A percentile compares a stretch with the other conserved stretches of the same genome.
phyloP scores from a whole-genome alignment of 2,797 vertebrate species.

The Peromyscus attwateri region DNA sequence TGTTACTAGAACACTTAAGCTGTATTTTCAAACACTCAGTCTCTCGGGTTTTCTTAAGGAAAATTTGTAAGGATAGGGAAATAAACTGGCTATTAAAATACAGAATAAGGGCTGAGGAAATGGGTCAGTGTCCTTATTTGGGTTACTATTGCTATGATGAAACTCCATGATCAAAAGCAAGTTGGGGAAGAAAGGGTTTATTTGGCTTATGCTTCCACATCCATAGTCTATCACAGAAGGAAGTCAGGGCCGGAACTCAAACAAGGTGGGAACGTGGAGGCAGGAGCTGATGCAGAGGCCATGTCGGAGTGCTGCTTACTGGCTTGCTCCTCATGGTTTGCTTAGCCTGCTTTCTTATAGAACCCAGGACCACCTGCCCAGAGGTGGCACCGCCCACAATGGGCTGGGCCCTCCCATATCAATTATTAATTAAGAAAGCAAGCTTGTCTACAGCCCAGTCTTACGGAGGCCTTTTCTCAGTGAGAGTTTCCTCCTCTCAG shows the following conservation, averaged over 20 bases:
- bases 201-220: not conserved
- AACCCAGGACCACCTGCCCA: not conserved
- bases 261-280: not conserved
- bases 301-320: not conserved
- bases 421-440: not conserved
- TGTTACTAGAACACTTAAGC: not conserved
- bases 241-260: not conserved
- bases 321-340: not conserved
- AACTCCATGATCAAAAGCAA: not conserved
- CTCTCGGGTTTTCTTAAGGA: slow-evolving; percentile 52
- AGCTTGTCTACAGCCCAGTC: not conserved
- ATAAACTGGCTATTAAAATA: not conserved
- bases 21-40: not conserved
- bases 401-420: no score
- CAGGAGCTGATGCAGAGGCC: not conserved
- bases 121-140: not conserved
- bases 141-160: not conserved
- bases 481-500: not conserved
- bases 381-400: not conserved
- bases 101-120: not conserved
- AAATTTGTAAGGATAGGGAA: not conserved
- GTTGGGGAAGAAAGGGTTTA: not conserved
- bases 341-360: not conserved
- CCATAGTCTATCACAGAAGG: not conserved
- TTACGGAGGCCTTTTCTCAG: not conserved